Conservation (phyloP, 2,888 invertebrate species). For the Epistrophella euchroma region DNA sequence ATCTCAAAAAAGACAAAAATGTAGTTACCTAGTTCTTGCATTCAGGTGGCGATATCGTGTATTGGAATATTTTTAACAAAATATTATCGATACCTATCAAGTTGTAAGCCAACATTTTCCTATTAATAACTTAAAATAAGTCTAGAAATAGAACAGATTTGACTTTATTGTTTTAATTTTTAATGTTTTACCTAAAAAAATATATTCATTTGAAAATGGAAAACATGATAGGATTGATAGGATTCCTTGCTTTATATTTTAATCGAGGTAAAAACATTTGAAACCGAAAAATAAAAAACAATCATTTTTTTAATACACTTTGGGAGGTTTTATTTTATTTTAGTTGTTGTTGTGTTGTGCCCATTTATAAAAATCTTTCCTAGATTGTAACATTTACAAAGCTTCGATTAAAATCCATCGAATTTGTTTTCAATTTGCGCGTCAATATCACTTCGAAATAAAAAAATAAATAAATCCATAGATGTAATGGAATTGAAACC, state of each 20-base stretch:
- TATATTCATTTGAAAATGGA: background rate
- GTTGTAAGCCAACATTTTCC: too few species aligned
- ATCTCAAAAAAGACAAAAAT: too few species aligned
- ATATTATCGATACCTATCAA: too few species aligned
- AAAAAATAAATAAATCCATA: constrained; percentile 25
- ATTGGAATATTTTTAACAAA: too few species aligned
- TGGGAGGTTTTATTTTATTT: background rate
- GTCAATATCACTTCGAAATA: constrained; percentile 56
- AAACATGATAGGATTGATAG: background rate
- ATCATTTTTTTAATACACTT: constrained; percentile 20
- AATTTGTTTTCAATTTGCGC: constrained; percentile 48
- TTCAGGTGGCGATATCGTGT: too few species aligned
- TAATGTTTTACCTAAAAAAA: background rate
- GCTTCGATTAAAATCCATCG: constrained; percentile 49
- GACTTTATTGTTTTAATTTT: background rate
- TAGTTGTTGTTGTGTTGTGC: background rate
- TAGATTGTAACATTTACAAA: constrained; percentile 21
- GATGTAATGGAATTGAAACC: constrained; percentile 64
- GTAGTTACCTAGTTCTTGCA: too few species aligned
- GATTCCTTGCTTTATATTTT: background rate
- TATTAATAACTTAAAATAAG: too few species aligned
- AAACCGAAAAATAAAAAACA: background rate
- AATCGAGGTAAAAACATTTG: background rate
- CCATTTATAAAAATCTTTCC: background rate
- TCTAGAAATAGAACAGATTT: background rate